Percentiles rank a stretch among this genome's conserved stretches.
Conservation (phyloP, 1,140 invertebrate species). For the Coenobita brevimanus region DNA sequence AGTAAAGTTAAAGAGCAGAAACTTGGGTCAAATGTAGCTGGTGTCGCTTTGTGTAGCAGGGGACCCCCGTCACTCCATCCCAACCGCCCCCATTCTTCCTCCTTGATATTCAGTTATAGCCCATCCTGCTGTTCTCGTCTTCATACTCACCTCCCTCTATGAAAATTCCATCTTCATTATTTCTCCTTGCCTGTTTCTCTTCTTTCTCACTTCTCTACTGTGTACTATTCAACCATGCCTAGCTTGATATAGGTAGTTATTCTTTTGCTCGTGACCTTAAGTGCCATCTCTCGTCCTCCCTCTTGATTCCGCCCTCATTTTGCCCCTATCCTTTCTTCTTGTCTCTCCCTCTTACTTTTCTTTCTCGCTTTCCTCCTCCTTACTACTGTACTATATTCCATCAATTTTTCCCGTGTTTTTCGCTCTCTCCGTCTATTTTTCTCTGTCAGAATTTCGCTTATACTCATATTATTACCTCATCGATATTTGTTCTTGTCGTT, state of each 20-base stretch:
- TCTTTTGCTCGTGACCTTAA: background rate
- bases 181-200: background rate
- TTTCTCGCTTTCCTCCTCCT: background rate
- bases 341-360: constrained; percentile 9
- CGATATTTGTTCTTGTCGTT: too few relatives aligned
- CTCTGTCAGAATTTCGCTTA: constrained; percentile 3
- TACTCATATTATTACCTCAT: too few relatives aligned
- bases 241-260: background rate
- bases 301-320: background rate
- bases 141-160: background rate
- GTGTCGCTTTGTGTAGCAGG: background rate
- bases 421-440: constrained; percentile 17
- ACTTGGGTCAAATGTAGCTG: constrained; percentile 29
- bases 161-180: background rate
- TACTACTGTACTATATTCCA: background rate
- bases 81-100: background rate
- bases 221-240: background rate
- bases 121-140: background rate
- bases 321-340: background rate
- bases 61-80: background rate
- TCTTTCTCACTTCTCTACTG: background rate
- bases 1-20: constrained; percentile 11
- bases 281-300: background rate
- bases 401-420: background rate
- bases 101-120: background rate